phyloP scores from a whole-genome alignment of 1,140 invertebrate species.

The Caenorhabditis briggsae region DNA sequence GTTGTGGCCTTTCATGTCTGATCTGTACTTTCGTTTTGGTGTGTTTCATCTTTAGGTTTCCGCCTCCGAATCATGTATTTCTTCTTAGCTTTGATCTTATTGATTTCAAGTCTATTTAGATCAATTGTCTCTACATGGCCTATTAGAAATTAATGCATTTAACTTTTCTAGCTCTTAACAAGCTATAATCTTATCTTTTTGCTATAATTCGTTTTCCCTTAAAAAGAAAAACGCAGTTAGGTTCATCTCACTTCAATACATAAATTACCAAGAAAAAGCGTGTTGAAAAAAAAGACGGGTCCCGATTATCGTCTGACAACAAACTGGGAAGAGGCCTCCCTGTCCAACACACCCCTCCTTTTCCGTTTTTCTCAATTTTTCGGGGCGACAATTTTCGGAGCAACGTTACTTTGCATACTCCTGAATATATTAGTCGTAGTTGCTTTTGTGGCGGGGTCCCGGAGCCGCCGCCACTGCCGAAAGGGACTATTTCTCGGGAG shows the following conservation, averaged over 20 bases:
- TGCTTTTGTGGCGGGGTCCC: slow-evolving; percentile 10
- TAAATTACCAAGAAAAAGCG: slow-evolving; percentile 4
- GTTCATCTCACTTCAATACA: neutral
- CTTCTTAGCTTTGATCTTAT: neutral
- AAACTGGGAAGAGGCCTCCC: neutral
- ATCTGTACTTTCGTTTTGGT: neutral
- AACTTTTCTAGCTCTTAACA: neutral
- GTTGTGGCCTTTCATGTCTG: neutral
- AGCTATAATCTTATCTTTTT: no score
- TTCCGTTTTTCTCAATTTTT: neutral
- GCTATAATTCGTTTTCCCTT: neutral
- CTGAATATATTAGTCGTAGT: slow-evolving; percentile 38
- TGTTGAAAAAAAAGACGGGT: slow-evolving; percentile 36
- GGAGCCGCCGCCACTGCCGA: slow-evolving; percentile 1
- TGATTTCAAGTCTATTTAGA: neutral
- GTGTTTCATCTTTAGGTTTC: neutral
- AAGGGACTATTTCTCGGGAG: slow-evolving; percentile 6
- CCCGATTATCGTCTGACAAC: slow-evolving; percentile 43
- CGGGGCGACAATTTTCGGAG: slow-evolving; percentile 32
- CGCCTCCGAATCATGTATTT: no score
- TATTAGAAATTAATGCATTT: neutral
- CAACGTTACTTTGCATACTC: slow-evolving; percentile 52
- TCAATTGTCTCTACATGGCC: neutral
- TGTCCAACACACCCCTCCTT: neutral
- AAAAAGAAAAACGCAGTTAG: no score